Evolutionary conservation across 2,888 invertebrate genomes (phyloP).

Genomic region (Papilio protenor): DNA sequence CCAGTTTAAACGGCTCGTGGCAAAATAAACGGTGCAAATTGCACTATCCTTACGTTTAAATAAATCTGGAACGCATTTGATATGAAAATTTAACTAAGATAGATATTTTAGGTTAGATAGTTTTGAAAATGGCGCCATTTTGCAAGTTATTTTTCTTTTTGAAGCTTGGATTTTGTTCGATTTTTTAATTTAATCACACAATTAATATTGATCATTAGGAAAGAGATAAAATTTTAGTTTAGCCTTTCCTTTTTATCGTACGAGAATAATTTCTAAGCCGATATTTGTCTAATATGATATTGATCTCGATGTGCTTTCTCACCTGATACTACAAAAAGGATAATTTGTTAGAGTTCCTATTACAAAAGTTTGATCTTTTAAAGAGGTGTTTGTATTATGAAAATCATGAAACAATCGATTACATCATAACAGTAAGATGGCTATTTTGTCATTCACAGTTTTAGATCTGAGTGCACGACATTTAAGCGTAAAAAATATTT

Average conservation of each 20-base stretch:
- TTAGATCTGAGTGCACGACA: conserved; percentile 26
- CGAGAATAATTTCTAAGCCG: neutral
- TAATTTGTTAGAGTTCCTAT: neutral
- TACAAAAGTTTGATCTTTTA: neutral
- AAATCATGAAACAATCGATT: conserved; percentile 22
- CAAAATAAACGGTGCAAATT: conserved; percentile 39
- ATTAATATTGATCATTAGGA: neutral
- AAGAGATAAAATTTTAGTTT: neutral
- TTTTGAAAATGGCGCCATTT: neutral
- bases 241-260: neutral
- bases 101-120: neutral
- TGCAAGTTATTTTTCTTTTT: neutral
- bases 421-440: conserved; percentile 33
- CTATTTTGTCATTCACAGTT: conserved; percentile 34
- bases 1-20: conserved; percentile 48
- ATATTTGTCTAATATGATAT: neutral
- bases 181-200: neutral
- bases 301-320: too few relatives aligned
- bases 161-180: neutral
- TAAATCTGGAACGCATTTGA: conserved; percentile 19
- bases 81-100: neutral
- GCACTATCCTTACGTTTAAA: conserved; percentile 22
- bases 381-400: neutral
- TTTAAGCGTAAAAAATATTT: conserved; percentile 52
- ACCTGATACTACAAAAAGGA: too few relatives aligned